These are phyloP conservation scores for Geotrypetes seraphini DNA, from an alignment of 2,797 vertebrate species.

Conservation along the genomic window DNA sequence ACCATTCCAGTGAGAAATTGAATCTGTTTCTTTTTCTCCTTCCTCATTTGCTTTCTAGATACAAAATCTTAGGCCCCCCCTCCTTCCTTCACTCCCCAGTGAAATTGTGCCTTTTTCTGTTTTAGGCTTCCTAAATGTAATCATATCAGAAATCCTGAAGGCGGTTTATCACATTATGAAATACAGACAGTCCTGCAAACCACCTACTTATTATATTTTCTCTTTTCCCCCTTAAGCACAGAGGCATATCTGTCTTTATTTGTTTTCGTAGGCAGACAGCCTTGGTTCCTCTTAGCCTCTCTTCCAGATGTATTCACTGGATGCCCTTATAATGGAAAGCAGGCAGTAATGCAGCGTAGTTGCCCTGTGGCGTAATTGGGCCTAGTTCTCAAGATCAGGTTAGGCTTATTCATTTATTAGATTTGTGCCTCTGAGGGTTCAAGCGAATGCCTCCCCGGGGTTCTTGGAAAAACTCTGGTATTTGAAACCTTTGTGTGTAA, in stretches of 20 bases:
- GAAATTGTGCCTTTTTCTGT: conserved; percentile 25
- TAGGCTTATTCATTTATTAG: conserved; percentile 67
- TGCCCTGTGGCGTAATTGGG: conserved; percentile 58
- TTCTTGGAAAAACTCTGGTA: conserved; percentile 56
- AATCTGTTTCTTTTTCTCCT: too few relatives aligned
- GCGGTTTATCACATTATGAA: conserved; percentile 66
- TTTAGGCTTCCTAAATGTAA: conserved; percentile 47
- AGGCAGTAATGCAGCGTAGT: conserved; percentile 61
- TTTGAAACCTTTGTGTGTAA: conserved; percentile 56
- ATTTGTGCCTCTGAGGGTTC: conserved; percentile 57
- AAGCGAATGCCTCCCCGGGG: conserved; percentile 54
- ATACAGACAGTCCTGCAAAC: conserved; percentile 62
- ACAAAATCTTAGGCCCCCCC: conserved; percentile 20
- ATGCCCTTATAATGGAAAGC: conserved; percentile 67
- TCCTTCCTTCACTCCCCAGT: conserved; percentile 4
- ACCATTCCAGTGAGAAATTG: too few relatives aligned
- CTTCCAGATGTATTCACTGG: conserved; percentile 59
- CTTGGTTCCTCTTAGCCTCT: conserved; percentile 56
- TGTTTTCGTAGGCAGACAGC: conserved; percentile 66
- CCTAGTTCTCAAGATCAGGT: conserved; percentile 60
- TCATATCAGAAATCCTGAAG: conserved; percentile 56
- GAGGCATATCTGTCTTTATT: conserved; percentile 66
- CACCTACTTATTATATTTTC: conserved; percentile 68
- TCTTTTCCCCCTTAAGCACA: conserved; percentile 38
- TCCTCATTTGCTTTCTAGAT: too few relatives aligned